phyloP scores from a whole-genome alignment of 1,140 invertebrate genomes.

The Artemia franciscana region DNA sequence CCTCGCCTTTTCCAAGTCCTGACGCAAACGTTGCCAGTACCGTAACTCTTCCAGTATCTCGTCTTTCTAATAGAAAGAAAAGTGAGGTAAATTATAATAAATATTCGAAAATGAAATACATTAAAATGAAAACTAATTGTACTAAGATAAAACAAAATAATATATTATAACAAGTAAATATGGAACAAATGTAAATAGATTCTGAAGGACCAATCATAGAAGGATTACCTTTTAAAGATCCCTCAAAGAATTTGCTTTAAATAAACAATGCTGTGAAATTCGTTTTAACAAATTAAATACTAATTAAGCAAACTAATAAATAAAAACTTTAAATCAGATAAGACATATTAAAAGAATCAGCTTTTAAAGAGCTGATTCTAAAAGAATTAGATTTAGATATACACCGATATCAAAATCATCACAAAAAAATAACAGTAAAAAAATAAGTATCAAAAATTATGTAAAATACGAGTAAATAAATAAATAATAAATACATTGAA shows the following conservation, averaged over 20 bases:
- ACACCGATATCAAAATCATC: background rate
- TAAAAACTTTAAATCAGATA: constrained; percentile 6
- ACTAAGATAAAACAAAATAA: background rate
- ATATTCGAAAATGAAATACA: too few species aligned
- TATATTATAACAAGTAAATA: too few species aligned
- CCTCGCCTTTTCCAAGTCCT: constrained; percentile 78
- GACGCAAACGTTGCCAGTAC: constrained; percentile 79
- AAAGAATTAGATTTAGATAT: background rate
- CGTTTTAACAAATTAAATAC: too few species aligned
- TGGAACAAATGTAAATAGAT: too few species aligned
- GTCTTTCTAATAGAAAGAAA: constrained; percentile 17
- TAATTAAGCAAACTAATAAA: constrained; percentile 13
- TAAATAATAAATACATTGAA: too few species aligned
- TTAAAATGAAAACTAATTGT: constrained; percentile 1
- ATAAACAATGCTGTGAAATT: too few species aligned
- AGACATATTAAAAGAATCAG: background rate
- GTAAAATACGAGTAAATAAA: too few species aligned
- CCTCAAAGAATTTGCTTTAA: too few species aligned
- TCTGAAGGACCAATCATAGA: too few species aligned
- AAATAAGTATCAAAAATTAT: too few species aligned
- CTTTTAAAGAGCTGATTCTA: background rate
- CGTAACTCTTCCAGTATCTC: constrained; percentile 67
- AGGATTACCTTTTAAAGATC: too few species aligned
- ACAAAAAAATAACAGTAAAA: too few species aligned
- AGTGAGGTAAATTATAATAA: constrained; percentile 1